phyloP scores from a whole-genome alignment of 1,140 invertebrate species.

The Atta texana region DNA sequence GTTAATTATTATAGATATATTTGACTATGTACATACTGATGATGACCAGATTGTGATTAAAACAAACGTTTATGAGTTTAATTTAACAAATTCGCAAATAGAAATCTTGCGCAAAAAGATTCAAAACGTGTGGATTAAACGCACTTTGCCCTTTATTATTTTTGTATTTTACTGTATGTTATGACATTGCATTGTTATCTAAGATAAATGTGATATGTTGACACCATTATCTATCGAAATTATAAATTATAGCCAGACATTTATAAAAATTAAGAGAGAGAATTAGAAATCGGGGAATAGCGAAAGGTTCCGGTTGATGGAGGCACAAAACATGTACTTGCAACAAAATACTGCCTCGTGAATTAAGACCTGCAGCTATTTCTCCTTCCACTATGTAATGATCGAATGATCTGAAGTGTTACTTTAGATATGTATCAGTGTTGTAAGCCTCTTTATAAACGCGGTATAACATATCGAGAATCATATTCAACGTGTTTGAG shows the following conservation, averaged over 20 bases:
- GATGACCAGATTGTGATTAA: too few relatives aligned
- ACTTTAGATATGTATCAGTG: background rate
- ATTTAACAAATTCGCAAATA: too few relatives aligned
- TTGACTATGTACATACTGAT: too few relatives aligned
- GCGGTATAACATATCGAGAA: background rate
- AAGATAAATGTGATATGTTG: background rate
- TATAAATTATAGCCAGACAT: background rate
- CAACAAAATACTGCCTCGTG: background rate
- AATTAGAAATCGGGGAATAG: background rate
- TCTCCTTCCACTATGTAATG: conserved; percentile 13
- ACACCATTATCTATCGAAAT: too few relatives aligned
- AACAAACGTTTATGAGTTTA: too few relatives aligned
- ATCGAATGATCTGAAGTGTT: background rate
- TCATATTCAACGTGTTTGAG: conserved; percentile 41
- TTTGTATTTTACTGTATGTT: background rate
- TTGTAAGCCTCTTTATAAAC: conserved; percentile 42
- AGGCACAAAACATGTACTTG: background rate
- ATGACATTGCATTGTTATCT: background rate
- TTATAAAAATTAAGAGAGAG: background rate
- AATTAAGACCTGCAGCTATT: background rate
- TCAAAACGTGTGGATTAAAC: too few relatives aligned
- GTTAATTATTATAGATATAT: too few relatives aligned
- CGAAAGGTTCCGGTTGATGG: conserved; percentile 1
- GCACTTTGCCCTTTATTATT: too few relatives aligned
- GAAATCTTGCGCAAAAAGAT: too few relatives aligned